These are phyloP conservation scores for Chrysotoxum bicinctum DNA, from an alignment of 2,888 invertebrate species.

Conservation along the genomic window DNA sequence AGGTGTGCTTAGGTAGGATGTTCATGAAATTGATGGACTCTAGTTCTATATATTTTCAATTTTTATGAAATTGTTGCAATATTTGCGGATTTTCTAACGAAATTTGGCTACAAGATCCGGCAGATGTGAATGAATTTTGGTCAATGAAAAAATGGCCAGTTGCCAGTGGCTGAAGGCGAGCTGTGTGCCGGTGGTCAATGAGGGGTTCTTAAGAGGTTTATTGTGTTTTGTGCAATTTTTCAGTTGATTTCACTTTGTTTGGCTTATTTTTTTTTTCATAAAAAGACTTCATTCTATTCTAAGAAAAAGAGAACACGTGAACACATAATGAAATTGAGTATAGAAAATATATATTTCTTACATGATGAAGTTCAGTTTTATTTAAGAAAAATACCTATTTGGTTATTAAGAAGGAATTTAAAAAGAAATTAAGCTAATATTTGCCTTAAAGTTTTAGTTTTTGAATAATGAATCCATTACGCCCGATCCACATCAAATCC, in stretches of 20 bases:
- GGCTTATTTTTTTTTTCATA: background rate
- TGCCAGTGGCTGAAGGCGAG: constrained; percentile 40
- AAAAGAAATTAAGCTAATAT: too few relatives aligned
- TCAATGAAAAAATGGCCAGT: constrained; percentile 26
- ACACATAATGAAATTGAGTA: background rate
- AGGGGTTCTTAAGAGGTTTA: background rate
- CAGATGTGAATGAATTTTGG: constrained; percentile 50
- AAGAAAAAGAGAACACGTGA: background rate
- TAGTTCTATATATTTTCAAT: constrained; percentile 17
- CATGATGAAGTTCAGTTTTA: too few relatives aligned
- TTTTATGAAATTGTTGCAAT: constrained; percentile 50
- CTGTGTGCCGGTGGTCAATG: constrained; percentile 26
- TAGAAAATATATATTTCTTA: too few relatives aligned
- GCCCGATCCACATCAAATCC: too few relatives aligned
- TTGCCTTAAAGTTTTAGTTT: too few relatives aligned
- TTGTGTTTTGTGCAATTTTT: constrained; percentile 23
- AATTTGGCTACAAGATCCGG: constrained; percentile 57
- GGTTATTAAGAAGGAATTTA: too few relatives aligned
- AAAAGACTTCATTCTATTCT: background rate
- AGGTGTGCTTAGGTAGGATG: constrained; percentile 46
- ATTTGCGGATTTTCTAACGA: constrained; percentile 62
- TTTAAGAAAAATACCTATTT: too few relatives aligned
- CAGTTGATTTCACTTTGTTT: constrained; percentile 19
- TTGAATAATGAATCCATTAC: too few relatives aligned
- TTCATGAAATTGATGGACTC: constrained; percentile 26